Evolutionary conservation across 1,140 invertebrate genomes (phyloP), one percentile per base, ranked within the genome.

Genomic region (Periplaneta americana): DNA sequence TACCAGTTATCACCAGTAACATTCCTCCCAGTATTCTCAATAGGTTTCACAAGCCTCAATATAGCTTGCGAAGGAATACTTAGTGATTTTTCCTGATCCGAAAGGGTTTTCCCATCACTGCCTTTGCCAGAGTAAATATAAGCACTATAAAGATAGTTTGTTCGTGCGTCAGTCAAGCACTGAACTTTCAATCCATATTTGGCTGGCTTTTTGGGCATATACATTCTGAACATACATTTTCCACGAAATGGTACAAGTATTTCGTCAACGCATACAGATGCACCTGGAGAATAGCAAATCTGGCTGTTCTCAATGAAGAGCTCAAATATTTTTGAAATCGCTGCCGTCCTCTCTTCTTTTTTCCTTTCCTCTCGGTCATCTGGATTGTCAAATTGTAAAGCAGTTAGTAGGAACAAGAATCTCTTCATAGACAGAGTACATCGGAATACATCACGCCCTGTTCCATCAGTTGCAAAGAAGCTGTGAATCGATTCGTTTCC

Each of bases 101-200:
- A 17, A 15, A 31, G 33, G 2, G 17, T 17, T 1, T 31, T 28
- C 18, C 75, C 33, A 1, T 22, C 75, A 76, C 75, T 6, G 17
- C 75, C 75, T 17, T 76, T 6, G n/a, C 75, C 75, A 5, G 17
- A 31, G 33, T 31, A 88, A 34, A 87, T 84, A 79, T 86, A 85
- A 17, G 83, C 85, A 84, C 86, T 85, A 22, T 85, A 80, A 57
- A 88, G 80, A 57, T 33, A 80, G 35, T 31, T 13, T 32, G 79
- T 75, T 74, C 28, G 28, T n/a, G 80, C 74, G 75, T 81, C 80
- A n/a, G 31, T n/a, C 35, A 81, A 39, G 13, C 34, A 32, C 13
- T 36, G 39, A n/a, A 78, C 13, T 86, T 90, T 89, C 34, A 91
- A 83, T 1, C 89, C 90, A 83, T 89, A 91, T 81, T 87, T 88